Evolutionary conservation across 2,113 vertebrate genomes (phyloP), one percentile per base, ranked within the genome.

Genomic region (Lepisosteus oculatus): DNA sequence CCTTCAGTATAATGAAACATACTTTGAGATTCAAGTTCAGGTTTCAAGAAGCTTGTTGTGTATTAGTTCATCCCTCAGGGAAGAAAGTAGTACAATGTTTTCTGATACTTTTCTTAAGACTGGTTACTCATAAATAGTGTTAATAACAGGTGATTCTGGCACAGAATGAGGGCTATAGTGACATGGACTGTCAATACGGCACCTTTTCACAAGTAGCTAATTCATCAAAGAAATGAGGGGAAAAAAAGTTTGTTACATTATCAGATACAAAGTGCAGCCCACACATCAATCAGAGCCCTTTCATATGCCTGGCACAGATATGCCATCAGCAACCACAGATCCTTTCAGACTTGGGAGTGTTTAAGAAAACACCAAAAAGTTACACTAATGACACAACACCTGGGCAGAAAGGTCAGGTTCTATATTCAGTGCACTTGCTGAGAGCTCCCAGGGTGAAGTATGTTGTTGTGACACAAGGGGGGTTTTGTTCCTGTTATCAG

Each of bases 261-360:
- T 41, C n/a, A 65, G 62, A 41, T 8, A 41, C 6, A 65, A 65
- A 65, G 17, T 65, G 17, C 62, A 65, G 13, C 62, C 74, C 74
- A 74, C 68, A 55, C 73, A 88, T 88, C 86, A 74, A 76, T 87
- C 88, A 86, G 74, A 77, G 85, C 86, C 80, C 81, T 45, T 68
- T 87, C 81, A 87, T 88, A 83, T 87, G 64, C 64, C 59, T 47
- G 63, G 43, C 2, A 75, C 45, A 43, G 78, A 85, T 81, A 85
- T 80, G 67, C 9, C 78, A 74, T 72, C 80, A 76, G 74, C 78
- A 81, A 41, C 62, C 11, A 41, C 6, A 7, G 42, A 65, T 3
- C 62, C 42, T 65, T 42, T 11, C n/a, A 59, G 14, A 65, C 29
- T 51, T 4, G 11, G 62, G 42, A 43, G 62, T 65, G 62, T 65